Evolutionary conservation across 1,140 invertebrate genomes (phyloP).

Genomic region (Triops longicaudatus): DNA sequence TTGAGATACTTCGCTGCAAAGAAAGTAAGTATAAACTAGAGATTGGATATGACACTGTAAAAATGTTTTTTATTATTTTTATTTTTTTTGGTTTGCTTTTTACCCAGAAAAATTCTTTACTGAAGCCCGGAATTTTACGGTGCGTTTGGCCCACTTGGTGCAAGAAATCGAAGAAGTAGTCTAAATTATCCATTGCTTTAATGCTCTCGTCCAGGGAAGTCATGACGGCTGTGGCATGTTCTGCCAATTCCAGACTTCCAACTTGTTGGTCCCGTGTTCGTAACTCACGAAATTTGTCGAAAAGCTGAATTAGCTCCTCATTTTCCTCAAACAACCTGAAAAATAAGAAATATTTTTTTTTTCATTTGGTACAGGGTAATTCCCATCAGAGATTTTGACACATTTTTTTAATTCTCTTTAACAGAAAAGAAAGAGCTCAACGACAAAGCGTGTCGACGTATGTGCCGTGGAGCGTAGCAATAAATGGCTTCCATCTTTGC

Average conservation of each 20-base stretch:
- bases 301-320: constrained; percentile 61
- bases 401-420: background rate
- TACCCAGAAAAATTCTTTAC: constrained; percentile 80
- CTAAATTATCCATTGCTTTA: constrained; percentile 70
- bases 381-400: background rate
- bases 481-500: background rate
- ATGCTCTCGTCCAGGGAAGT: constrained; percentile 70
- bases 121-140: constrained; percentile 70
- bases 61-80: constrained; percentile 24
- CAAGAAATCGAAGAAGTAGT: constrained; percentile 71
- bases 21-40: background rate
- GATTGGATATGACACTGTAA: background rate
- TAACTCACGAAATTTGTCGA: constrained; percentile 63
- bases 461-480: background rate
- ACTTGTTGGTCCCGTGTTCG: constrained; percentile 71
- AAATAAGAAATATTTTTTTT: constrained; percentile 25
- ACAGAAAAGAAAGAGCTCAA: background rate
- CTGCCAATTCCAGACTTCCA: constrained; percentile 66
- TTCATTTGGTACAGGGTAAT: background rate
- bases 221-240: constrained; percentile 84
- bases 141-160: constrained; percentile 73
- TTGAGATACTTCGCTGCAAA: background rate
- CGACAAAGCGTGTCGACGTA: constrained; percentile 5
- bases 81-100: constrained; percentile 35
- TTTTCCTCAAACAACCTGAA: constrained; percentile 81